Percentiles rank a stretch among this genome's conserved stretches.
phyloP scores from a whole-genome alignment of 2,797 vertebrate species.

The Saxicola maurus region DNA sequence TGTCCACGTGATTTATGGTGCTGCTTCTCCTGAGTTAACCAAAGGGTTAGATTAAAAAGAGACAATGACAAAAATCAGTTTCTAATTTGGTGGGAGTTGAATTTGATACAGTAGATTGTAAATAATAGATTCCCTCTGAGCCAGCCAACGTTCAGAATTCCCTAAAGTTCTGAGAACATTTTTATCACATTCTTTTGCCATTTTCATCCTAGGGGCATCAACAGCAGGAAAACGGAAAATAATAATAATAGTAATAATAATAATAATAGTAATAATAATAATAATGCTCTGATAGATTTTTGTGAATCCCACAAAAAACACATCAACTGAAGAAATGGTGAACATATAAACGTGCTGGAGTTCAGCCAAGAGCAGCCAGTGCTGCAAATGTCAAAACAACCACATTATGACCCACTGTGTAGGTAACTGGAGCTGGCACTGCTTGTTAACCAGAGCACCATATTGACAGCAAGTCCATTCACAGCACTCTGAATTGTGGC shows the following conservation, averaged over 20 bases:
- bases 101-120: constrained; percentile 59
- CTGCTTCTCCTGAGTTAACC: constrained; percentile 38
- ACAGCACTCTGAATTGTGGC: neutral
- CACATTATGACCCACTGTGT: neutral
- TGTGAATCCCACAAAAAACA: neutral
- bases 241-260: neutral
- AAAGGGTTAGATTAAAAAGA: constrained; percentile 55
- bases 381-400: neutral
- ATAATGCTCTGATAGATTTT: neutral
- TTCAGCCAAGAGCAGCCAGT: neutral
- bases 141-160: neutral
- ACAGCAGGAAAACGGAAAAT: neutral
- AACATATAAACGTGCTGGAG: neutral
- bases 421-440: neutral
- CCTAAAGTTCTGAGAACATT: constrained; percentile 15
- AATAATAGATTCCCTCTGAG: constrained; percentile 56
- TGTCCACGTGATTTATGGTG: constrained; percentile 55
- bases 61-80: constrained; percentile 42
- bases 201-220: constrained; percentile 23
- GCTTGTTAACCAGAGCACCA: neutral
- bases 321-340: neutral
- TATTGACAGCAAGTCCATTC: neutral
- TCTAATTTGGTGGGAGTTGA: constrained; percentile 48
- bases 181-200: neutral
- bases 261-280: neutral